Conservation (phyloP, 2,888 invertebrate genomes). For the Lepidocyrtinus sp. region DNA sequence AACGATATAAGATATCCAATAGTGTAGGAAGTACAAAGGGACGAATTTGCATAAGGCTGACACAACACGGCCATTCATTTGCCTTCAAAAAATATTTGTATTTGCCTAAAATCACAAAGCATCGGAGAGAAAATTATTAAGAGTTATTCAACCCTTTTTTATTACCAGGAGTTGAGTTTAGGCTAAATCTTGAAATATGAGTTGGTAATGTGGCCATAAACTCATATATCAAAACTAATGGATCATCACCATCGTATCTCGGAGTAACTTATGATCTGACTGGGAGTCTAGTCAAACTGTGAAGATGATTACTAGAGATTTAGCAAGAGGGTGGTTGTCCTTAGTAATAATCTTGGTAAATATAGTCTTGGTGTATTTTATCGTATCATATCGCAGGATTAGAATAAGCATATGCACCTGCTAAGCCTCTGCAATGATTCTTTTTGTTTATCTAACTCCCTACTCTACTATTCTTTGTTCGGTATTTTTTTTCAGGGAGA, state of each 20-base stretch:
- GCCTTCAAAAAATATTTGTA: too few relatives aligned
- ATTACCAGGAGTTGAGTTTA: neutral
- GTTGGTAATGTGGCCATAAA: neutral
- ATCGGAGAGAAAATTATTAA: slow-evolving; percentile 5
- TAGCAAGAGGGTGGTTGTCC: slow-evolving; percentile 15
- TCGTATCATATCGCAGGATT: too few relatives aligned
- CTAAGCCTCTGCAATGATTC: neutral
- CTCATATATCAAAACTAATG: slow-evolving; percentile 11
- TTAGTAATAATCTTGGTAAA: slow-evolving; percentile 12
- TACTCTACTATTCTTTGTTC: neutral
- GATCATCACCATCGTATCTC: slow-evolving; percentile 4
- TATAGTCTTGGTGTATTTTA: too few relatives aligned
- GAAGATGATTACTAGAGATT: slow-evolving; percentile 52
- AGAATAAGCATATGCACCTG: neutral
- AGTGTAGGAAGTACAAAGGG: too few relatives aligned
- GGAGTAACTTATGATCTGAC: neutral
- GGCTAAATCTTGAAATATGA: slow-evolving; percentile 15
- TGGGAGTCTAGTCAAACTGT: slow-evolving; percentile 44
- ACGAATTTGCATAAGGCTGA: too few relatives aligned
- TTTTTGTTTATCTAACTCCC: neutral
- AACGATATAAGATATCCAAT: too few relatives aligned
- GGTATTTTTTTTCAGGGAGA: neutral
- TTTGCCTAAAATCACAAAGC: too few relatives aligned
- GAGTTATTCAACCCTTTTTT: neutral
- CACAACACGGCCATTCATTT: too few relatives aligned